phyloP scores from a whole-genome alignment of 2,797 vertebrate genomes.

The Macrochelys suwanniensis region DNA sequence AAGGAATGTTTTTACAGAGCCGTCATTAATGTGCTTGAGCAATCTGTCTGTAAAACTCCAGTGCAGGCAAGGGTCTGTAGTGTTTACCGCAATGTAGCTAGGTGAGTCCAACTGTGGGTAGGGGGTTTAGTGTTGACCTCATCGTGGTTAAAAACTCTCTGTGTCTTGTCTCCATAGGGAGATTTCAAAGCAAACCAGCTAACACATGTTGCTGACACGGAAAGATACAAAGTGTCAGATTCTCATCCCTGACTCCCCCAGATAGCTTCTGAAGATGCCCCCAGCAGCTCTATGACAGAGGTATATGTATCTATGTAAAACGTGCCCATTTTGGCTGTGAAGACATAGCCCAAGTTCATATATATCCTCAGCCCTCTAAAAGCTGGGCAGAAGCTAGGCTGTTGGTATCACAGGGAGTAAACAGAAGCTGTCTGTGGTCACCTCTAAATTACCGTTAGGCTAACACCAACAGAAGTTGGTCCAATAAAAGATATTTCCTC shows the following conservation, averaged over 20 bases:
- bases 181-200: not conserved
- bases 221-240: not conserved
- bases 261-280: not conserved
- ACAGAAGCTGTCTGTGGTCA: constrained; percentile 71
- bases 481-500: not conserved
- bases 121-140: not conserved
- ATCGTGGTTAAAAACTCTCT: not conserved
- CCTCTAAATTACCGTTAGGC: constrained; percentile 70
- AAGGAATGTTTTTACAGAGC: not conserved
- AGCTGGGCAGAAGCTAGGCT: constrained; percentile 52
- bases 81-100: not conserved
- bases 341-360: constrained; percentile 57
- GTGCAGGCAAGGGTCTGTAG: not conserved
- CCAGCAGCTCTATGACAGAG: not conserved
- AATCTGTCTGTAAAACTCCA: not conserved
- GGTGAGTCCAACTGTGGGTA: not conserved
- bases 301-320: not conserved
- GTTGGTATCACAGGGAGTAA: constrained; percentile 56
- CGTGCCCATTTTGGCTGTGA: constrained; percentile 29
- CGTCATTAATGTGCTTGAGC: not conserved
- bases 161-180: not conserved
- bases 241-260: not conserved
- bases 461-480: not conserved
- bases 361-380: constrained; percentile 45
- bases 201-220: not conserved